Conservation (phyloP, 2,797 vertebrate species). For the Acrossocheilus fasciatus region DNA sequence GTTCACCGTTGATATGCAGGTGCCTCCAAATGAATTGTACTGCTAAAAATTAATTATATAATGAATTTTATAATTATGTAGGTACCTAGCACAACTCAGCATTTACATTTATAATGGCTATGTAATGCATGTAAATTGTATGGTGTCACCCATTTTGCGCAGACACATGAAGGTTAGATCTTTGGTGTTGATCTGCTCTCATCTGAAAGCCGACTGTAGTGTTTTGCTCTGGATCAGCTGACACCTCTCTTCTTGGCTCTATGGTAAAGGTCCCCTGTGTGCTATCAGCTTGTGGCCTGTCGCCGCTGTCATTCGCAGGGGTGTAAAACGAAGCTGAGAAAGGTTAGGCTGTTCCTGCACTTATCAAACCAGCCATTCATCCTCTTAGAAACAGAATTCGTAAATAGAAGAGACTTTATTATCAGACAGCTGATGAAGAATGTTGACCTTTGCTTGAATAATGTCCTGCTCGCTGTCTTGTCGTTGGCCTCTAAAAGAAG, state of each 20-base stretch:
- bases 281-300: conserved; percentile 55
- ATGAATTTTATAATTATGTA: background rate
- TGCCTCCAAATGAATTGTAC: background rate
- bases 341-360: conserved; percentile 48
- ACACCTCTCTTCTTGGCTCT: conserved; percentile 44
- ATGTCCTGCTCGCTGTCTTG: background rate
- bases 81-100: background rate
- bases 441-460: conserved; percentile 45
- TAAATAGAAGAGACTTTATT: conserved; percentile 32
- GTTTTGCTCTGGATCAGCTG: conserved; percentile 53
- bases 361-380: conserved; percentile 27
- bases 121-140: background rate
- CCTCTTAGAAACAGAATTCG: conserved; percentile 19
- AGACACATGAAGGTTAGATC: background rate
- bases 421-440: conserved; percentile 9
- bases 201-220: conserved; percentile 12
- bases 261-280: conserved; percentile 50
- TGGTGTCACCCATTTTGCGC: background rate
- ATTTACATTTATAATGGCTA: background rate
- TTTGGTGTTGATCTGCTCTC: conserved; percentile 5
- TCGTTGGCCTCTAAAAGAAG: background rate
- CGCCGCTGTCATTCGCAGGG: conserved; percentile 48
- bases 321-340: conserved; percentile 53
- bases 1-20: background rate
- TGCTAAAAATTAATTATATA: background rate